Conservation (phyloP, 2,888 invertebrate species). For the Parnassius glacialis region DNA sequence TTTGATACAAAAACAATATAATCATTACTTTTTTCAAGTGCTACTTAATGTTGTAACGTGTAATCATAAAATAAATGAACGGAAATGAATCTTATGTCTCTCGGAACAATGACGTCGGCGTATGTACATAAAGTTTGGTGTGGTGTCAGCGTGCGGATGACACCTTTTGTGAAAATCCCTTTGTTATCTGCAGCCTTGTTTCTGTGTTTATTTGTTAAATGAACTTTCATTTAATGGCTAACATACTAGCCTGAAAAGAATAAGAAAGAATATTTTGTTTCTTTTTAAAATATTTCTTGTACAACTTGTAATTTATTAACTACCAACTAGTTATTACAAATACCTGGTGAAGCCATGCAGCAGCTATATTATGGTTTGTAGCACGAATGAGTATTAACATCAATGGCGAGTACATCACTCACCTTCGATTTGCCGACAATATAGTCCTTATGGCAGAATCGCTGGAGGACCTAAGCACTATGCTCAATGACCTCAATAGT, state of each 20-base stretch:
- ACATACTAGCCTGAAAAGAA: not conserved
- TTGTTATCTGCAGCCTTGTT: conserved; percentile 18
- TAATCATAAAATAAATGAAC: not conserved
- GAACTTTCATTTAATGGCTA: conserved; percentile 10
- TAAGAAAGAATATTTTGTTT: not conserved
- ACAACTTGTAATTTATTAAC: not conserved
- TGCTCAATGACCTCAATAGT: too few relatives aligned
- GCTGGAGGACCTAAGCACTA: too few relatives aligned
- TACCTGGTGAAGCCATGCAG: too few relatives aligned
- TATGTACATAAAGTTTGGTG: conserved; percentile 1
- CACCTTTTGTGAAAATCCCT: conserved; percentile 18
- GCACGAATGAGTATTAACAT: too few relatives aligned
- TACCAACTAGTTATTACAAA: too few relatives aligned
- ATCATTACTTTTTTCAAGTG: not conserved
- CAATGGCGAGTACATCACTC: too few relatives aligned
- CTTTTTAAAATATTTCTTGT: not conserved
- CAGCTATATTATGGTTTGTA: too few relatives aligned
- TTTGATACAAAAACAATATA: conserved; percentile 1
- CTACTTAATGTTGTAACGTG: not conserved
- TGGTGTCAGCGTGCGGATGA: conserved; percentile 15
- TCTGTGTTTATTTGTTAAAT: conserved; percentile 13
- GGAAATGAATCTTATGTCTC: not conserved
- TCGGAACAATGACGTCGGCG: not conserved
- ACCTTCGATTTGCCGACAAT: too few relatives aligned
- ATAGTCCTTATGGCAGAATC: too few relatives aligned